Evolutionary conservation across 2,888 invertebrate genomes (phyloP).

Genomic region (Drosophila tanythrix): DNA sequence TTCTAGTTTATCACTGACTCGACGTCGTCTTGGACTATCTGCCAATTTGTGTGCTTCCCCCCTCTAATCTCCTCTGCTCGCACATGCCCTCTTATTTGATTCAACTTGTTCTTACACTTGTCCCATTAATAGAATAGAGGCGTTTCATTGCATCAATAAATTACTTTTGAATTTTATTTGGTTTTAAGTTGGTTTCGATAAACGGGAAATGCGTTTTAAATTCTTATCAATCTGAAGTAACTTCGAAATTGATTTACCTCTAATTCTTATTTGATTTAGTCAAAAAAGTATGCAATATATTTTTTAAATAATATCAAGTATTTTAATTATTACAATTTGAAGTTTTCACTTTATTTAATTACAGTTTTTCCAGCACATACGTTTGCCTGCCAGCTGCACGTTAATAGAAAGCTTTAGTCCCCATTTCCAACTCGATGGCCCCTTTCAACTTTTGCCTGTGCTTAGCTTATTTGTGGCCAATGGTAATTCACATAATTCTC

Average conservation of each 20-base stretch:
- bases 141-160: slow-evolving; percentile 41
- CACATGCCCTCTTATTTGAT: not conserved
- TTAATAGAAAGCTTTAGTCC: not conserved
- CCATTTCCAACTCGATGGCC: not conserved
- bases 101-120: not conserved
- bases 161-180: slow-evolving; percentile 20
- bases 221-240: not conserved
- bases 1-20: slow-evolving; percentile 33
- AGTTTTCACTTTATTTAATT: not conserved
- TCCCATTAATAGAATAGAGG: not conserved
- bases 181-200: not conserved
- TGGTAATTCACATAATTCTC: slow-evolving; percentile 16
- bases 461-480: slow-evolving; percentile 10
- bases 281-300: not conserved
- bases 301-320: not conserved
- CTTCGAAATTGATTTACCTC: not conserved
- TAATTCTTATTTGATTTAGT: not conserved
- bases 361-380: not conserved
- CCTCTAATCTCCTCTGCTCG: not conserved
- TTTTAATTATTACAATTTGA: not conserved
- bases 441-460: not conserved
- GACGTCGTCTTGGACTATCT: not conserved
- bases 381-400: not conserved
- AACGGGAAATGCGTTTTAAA: not conserved
- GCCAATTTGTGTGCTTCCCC: slow-evolving; percentile 48